Conservation (phyloP, 2,888 invertebrate species). For the Linyphia triangularis region DNA sequence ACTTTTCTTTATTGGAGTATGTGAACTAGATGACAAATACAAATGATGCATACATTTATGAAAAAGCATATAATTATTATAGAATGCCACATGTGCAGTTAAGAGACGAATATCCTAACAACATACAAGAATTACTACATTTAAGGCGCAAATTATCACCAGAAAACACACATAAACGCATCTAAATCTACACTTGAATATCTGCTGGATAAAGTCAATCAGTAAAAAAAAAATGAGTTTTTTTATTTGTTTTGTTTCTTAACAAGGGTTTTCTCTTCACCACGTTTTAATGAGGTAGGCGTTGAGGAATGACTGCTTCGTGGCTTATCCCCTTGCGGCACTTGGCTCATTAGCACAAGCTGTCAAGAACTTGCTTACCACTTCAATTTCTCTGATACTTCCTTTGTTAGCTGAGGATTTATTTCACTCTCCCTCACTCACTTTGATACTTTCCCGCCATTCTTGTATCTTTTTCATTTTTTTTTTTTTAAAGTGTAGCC, state of each 20-base stretch:
- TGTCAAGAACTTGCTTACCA: constrained; percentile 67
- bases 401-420: constrained; percentile 63
- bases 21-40: too few relatives aligned
- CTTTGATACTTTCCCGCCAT: constrained; percentile 15
- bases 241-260: constrained; percentile 17
- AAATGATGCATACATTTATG: too few relatives aligned
- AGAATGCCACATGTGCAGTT: too few relatives aligned
- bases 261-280: constrained; percentile 21
- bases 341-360: constrained; percentile 46
- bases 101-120: too few relatives aligned
- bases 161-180: constrained; percentile 14
- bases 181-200: constrained; percentile 25
- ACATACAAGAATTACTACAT: too few relatives aligned
- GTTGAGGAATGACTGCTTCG: constrained; percentile 53
- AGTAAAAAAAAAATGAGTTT: constrained; percentile 13
- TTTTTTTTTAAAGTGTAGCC: background rate
- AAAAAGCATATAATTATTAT: too few relatives aligned
- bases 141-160: too few relatives aligned
- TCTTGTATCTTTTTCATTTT: background rate
- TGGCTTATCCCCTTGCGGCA: constrained; percentile 55
- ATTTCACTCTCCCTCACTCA: constrained; percentile 12
- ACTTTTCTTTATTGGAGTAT: too few relatives aligned
- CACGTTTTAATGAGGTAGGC: constrained; percentile 49
- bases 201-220: constrained; percentile 10
- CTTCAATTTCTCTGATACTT: constrained; percentile 44